phyloP scores from a whole-genome alignment of 2,797 vertebrate genomes.

The Astyanax mexicanus region DNA sequence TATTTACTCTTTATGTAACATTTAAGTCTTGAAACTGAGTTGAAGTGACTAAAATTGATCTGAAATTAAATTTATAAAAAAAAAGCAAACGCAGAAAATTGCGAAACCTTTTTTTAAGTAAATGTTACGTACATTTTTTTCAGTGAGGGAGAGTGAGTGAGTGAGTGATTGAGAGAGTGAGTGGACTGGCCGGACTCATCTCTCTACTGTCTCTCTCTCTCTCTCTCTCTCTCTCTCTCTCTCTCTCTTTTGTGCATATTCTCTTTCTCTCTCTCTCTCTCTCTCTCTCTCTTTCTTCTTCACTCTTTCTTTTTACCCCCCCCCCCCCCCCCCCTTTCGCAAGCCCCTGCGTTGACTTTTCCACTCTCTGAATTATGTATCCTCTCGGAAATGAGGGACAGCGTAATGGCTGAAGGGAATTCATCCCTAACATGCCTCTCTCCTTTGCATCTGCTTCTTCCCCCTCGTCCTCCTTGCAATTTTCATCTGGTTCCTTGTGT shows the following conservation, averaged over 20 bases:
- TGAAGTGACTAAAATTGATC: too few species aligned
- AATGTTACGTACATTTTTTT: too few species aligned
- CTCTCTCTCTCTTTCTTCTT: background rate
- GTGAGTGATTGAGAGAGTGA: background rate
- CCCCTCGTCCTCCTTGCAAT: conserved; percentile 44
- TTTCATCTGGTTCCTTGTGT: conserved; percentile 54
- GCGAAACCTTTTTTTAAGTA: too few species aligned
- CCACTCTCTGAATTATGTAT: conserved; percentile 61
- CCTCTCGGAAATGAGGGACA: conserved; percentile 60
- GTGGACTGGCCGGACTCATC: conserved; percentile 10
- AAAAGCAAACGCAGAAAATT: too few species aligned
- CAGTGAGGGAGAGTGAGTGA: too few species aligned
- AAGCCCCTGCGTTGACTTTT: conserved; percentile 51
- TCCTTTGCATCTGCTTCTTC: conserved; percentile 54
- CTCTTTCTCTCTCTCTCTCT: conserved; percentile 13
- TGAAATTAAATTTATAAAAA: too few species aligned
- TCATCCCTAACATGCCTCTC: conserved; percentile 57
- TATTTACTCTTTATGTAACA: too few species aligned
- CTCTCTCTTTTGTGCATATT: background rate
- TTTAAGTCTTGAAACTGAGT: too few species aligned
- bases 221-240: background rate
- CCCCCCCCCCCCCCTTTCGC: conserved; percentile 27
- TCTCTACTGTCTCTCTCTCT: conserved; percentile 2
- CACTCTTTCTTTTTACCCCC: background rate
- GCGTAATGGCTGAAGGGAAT: conserved; percentile 59